Evolutionary conservation across 2,113 vertebrate species (phyloP).

Genomic region (Uria aalge): DNA sequence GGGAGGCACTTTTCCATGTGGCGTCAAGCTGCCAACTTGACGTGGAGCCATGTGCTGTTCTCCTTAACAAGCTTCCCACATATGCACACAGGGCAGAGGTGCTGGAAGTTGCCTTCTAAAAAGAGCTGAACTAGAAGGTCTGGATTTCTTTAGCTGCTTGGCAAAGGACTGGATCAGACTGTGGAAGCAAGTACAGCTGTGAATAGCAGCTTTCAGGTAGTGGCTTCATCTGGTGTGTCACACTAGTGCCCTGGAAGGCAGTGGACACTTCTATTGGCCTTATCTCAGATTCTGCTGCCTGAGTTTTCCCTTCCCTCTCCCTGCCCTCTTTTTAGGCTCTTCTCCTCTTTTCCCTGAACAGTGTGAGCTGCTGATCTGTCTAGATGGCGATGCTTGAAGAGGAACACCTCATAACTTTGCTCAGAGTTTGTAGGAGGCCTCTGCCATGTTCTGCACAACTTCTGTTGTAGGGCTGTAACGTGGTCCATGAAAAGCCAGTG

Average conservation of each 20-base stretch:
- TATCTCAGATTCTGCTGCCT: not conserved
- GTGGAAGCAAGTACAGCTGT: not conserved
- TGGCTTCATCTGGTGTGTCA: not conserved
- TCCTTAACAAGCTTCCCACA: not conserved
- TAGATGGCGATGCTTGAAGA: not conserved
- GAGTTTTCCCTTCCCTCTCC: not conserved
- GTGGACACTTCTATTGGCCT: not conserved
- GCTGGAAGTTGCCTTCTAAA: not conserved
- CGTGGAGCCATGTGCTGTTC: conserved; percentile 42
- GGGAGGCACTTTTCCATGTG: conserved; percentile 65
- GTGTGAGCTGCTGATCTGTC: not conserved
- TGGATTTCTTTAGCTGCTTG: not conserved
- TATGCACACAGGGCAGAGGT: not conserved
- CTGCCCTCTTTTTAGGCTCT: not conserved
- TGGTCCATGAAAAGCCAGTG: not conserved
- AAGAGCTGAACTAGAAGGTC: not conserved
- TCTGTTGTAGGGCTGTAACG: not conserved
- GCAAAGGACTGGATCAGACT: not conserved
- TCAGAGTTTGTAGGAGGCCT: rapidly evolving
- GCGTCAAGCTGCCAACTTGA: conserved; percentile 58
- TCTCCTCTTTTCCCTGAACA: not conserved
- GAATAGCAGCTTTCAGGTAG: not conserved
- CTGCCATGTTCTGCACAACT: not conserved
- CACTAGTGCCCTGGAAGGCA: not conserved
- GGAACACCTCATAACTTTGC: not conserved